A percentile compares a stretch with the other conserved stretches of the same genome.
phyloP scores from a whole-genome alignment of 2,888 invertebrate genomes.

The Thymelicus lineola region DNA sequence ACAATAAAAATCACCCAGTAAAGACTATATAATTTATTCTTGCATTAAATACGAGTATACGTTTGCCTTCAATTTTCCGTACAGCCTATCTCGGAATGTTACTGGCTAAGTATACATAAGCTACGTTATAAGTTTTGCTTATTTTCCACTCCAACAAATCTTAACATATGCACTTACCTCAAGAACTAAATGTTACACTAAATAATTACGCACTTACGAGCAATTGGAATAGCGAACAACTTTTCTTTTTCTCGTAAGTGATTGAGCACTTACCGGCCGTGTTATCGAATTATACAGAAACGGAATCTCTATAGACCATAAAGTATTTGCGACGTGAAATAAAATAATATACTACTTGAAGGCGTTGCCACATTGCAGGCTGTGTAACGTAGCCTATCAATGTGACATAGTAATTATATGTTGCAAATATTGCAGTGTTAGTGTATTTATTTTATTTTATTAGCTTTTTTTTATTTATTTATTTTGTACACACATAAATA shows the following conservation, averaged over 20 bases:
- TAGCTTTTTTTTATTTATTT: too few relatives aligned
- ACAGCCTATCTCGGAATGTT: too few relatives aligned
- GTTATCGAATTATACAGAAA: constrained; percentile 38
- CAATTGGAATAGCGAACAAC: constrained; percentile 17
- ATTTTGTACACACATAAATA: too few relatives aligned
- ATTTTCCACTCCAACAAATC: constrained; percentile 21
- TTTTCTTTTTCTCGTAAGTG: constrained; percentile 28
- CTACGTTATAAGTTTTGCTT: neutral
- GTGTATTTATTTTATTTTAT: too few relatives aligned
- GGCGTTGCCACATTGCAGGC: constrained; percentile 32
- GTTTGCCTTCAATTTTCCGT: too few relatives aligned
- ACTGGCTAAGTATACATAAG: too few relatives aligned
- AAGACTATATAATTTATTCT: too few relatives aligned
- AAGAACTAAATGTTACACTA: constrained; percentile 23
- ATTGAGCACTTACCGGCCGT: constrained; percentile 34
- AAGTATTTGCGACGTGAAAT: constrained; percentile 40
- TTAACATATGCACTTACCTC: constrained; percentile 11
- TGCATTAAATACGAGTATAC: too few relatives aligned
- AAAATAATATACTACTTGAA: constrained; percentile 47
- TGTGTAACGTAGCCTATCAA: neutral
- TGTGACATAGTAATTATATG: neutral
- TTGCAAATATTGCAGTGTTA: too few relatives aligned
- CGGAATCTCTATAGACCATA: constrained; percentile 22
- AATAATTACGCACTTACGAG: constrained; percentile 33
- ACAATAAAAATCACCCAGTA: too few relatives aligned